These are phyloP conservation scores for Noctua janthina DNA, from an alignment of 2,888 invertebrate genomes.

Conservation along the genomic window DNA sequence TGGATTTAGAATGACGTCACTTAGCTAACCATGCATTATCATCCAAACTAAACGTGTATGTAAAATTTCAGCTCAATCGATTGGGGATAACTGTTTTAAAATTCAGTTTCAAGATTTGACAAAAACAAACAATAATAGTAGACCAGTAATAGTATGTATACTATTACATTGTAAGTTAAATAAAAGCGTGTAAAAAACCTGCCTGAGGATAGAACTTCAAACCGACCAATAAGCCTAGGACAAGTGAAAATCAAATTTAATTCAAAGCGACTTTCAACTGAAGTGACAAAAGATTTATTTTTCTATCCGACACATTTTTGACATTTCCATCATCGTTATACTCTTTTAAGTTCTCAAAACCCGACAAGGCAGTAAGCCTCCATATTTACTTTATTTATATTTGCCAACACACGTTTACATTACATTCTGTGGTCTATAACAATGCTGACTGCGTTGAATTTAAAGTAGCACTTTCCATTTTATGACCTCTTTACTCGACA, in stretches of 20 bases:
- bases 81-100: neutral
- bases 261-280: neutral
- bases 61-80: neutral
- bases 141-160: too few species aligned
- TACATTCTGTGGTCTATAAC: conserved; percentile 36
- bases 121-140: neutral
- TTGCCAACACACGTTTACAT: conserved; percentile 43
- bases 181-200: neutral
- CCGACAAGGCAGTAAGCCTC: neutral
- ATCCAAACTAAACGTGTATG: neutral
- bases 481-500: conserved; percentile 29
- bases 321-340: neutral
- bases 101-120: neutral
- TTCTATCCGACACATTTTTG: neutral
- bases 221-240: neutral
- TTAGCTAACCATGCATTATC: neutral
- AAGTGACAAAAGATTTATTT: neutral
- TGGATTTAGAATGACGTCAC: neutral
- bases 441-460: conserved; percentile 49
- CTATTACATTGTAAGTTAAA: neutral
- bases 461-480: conserved; percentile 47
- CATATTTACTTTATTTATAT: conserved; percentile 36
- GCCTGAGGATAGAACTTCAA: neutral
- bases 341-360: neutral
- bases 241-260: neutral